Conservation (phyloP, 2,797 vertebrate genomes). For the Lophius americanus region DNA sequence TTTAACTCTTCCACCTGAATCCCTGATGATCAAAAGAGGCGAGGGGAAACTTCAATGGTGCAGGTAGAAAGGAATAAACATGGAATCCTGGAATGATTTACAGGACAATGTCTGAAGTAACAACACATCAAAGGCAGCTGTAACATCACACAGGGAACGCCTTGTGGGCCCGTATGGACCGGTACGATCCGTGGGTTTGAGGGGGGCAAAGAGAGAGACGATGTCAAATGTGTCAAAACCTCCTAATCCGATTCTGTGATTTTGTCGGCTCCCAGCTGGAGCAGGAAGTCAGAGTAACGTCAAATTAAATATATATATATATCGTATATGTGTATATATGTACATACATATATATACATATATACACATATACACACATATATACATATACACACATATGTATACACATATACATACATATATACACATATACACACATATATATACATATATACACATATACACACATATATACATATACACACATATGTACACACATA, state of each 20-base stretch:
- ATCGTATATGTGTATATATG: no score
- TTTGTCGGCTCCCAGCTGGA: no score
- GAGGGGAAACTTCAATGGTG: constrained; percentile 45
- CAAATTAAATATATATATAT: no score
- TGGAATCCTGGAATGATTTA: constrained; percentile 62
- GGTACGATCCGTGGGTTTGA: constrained; percentile 7
- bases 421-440: no score
- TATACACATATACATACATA: no score
- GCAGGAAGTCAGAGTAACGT: no score
- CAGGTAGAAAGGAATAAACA: constrained; percentile 47
- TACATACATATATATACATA: no score
- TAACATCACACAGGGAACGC: constrained; percentile 35
- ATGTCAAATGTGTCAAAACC: constrained; percentile 3
- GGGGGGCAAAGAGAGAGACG: background rate
- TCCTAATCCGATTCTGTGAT: background rate
- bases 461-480: no score
- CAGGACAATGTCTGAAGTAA: constrained; percentile 64
- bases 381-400: no score
- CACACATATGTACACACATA: no score
- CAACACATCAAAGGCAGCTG: constrained; percentile 70
- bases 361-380: no score
- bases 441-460: no score
- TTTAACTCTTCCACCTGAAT: constrained; percentile 55
- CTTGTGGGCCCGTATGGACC: background rate
- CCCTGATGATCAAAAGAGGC: constrained; percentile 64